Conservation (phyloP, 1,140 invertebrate genomes). For the Heliconius melpomene region DNA sequence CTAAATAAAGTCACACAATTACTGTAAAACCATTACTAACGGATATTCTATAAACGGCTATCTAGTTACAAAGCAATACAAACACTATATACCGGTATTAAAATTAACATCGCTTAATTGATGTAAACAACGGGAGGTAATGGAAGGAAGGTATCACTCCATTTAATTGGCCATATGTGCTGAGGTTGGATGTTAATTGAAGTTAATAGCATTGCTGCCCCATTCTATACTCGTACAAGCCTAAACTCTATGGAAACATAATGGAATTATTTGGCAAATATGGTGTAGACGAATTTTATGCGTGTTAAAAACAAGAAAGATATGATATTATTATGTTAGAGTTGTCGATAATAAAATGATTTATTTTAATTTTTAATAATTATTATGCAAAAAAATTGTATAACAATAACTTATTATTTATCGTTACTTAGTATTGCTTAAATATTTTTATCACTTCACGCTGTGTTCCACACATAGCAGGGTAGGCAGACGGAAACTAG, state of each 20-base stretch:
- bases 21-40: background rate
- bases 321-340: too few relatives aligned
- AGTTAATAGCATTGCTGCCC: constrained; percentile 70
- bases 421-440: too few relatives aligned
- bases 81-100: constrained; percentile 50
- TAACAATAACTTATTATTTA: too few relatives aligned
- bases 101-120: constrained; percentile 70
- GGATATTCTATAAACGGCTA: background rate
- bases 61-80: constrained; percentile 16
- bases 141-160: constrained; percentile 77
- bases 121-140: constrained; percentile 75
- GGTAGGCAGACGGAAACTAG: too few relatives aligned
- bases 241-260: constrained; percentile 45
- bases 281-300: background rate
- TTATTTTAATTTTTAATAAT: too few relatives aligned
- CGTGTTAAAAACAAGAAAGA: background rate
- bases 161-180: constrained; percentile 76
- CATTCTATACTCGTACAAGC: constrained; percentile 43
- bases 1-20: background rate
- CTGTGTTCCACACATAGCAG: too few relatives aligned
- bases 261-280: constrained; percentile 26
- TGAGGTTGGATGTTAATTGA: constrained; percentile 76
- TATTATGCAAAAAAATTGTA: too few relatives aligned
- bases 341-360: too few relatives aligned
- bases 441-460: too few relatives aligned